Evolutionary conservation across 2,888 invertebrate species (phyloP).

Genomic region (Caenorhabditis afra): DNA sequence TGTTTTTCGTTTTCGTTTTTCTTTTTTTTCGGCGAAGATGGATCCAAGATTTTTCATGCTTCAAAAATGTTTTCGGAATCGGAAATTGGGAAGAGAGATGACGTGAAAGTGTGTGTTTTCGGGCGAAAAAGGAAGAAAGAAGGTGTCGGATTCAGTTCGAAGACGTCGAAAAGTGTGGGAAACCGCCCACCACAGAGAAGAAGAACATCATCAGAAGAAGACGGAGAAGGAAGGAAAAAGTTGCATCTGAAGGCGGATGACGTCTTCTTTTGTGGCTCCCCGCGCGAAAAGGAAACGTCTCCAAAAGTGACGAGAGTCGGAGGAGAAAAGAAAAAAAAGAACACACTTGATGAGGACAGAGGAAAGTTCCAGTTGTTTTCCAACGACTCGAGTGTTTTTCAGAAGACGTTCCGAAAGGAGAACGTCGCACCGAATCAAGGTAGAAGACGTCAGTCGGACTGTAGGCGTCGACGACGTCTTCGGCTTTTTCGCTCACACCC

Average conservation of each 20-base stretch:
- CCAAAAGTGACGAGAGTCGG: constrained; percentile 13
- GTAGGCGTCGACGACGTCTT: no score
- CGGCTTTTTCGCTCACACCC: background rate
- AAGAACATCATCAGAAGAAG: constrained; percentile 8
- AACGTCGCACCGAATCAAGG: no score
- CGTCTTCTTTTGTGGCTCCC: constrained; percentile 7
- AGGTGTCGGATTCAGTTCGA: constrained; percentile 34
- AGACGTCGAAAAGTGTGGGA: constrained; percentile 17
- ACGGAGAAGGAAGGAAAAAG: background rate
- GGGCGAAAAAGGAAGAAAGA: background rate
- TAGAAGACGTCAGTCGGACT: no score
- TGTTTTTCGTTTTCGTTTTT: constrained; percentile 1
- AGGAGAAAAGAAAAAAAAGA: background rate
- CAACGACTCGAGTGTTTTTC: no score
- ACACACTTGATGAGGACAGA: no score
- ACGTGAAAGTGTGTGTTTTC: constrained; percentile 11
- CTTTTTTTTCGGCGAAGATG: background rate
- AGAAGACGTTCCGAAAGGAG: no score
- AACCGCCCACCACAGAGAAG: constrained; percentile 24
- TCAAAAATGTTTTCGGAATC: background rate
- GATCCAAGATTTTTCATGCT: background rate
- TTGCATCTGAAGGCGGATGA: background rate
- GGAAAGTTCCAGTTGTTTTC: no score
- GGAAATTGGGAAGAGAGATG: constrained; percentile 9
- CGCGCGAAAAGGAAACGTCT: constrained; percentile 33